Percentiles rank a stretch among this genome's conserved stretches.
Evolutionary conservation across 2,888 invertebrate genomes (phyloP).

Genomic region (Eutolmus rufibarbis): DNA sequence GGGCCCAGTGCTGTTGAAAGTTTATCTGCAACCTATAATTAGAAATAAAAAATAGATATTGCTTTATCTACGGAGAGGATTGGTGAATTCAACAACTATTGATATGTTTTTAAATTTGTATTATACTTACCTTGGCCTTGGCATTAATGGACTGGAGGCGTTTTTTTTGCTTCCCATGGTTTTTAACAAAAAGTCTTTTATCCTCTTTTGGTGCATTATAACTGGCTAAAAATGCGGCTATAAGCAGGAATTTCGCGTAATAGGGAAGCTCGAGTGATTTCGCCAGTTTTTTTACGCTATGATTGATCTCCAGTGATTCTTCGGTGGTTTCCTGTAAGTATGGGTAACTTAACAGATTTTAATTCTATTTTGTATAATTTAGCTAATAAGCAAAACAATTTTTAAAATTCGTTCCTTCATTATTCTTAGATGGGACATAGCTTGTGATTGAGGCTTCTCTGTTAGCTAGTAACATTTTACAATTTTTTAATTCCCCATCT

Average conservation of each 20-base stretch:
- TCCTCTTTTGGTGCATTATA: constrained; percentile 91
- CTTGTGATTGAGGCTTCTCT: too few species aligned
- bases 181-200: constrained; percentile 83
- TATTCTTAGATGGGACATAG: too few species aligned
- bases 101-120: too few species aligned
- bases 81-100: too few species aligned
- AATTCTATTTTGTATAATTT: too few species aligned
- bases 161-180: constrained; percentile 77
- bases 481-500: too few species aligned
- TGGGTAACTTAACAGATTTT: too few species aligned
- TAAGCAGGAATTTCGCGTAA: constrained; percentile 87
- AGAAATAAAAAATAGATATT: not conserved
- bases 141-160: constrained; percentile 68
- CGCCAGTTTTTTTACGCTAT: constrained; percentile 66
- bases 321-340: not conserved
- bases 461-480: too few species aligned
- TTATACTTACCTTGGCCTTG: constrained; percentile 65
- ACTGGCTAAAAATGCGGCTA: constrained; percentile 91
- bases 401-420: too few species aligned
- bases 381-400: too few species aligned
- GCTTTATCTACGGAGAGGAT: not conserved
- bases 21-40: constrained; percentile 63
- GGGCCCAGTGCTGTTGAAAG: constrained; percentile 80
- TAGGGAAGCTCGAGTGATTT: constrained; percentile 82
- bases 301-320: constrained; percentile 48